Base-by-base conservation (phyloP, 2,888 invertebrate species). In the Agrotis puta region DNA sequence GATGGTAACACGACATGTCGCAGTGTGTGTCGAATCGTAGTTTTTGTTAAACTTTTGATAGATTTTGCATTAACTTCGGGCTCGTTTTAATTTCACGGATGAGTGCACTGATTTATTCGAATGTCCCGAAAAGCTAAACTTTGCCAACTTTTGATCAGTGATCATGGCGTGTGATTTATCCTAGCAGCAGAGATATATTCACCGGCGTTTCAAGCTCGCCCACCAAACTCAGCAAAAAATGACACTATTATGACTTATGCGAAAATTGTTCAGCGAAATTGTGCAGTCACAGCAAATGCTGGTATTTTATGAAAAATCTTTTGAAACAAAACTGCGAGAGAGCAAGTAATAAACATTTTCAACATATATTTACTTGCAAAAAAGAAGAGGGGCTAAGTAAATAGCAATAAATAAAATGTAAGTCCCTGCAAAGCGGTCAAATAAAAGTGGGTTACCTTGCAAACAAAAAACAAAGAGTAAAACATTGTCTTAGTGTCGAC, bases 61-160 rank as follows among this genome's bases (percentile, higher is more conserved):
- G 87, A 89, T 89, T 89, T 85, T 78, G 79, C 81, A 88, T 88
- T 87, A 88, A 88, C 87, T 89, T 86, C 84, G 81, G 88, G 81
- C 87, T 88, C 88, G 87, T 88, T 92, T 91, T 92, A 91, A 93
- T 93, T 94, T 93, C 90, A 91, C 90, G 90, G 88, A 80, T 84
- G 88, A 88, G 78, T 74, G 87, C 79, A 85, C 90, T 89, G 91
- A 93, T 92, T 92, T 92, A 93, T 92, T 88, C 84, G 88, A 89
- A 90, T 91, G 89, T 89, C 87, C 87, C 87, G 86, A 89, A 92
- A 92, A 91, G 89, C 91, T 90, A 90, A 92, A 91, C 90, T 91
- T 91, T 87, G 85, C 89, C 87, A 93, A 92, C 87, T 93, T 92
- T 89, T 90, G 92, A 92, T 91, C 91, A 86, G 89, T 88, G 92